Conservation (phyloP, 2,888 invertebrate genomes). For the Sinotaia quadrata region DNA sequence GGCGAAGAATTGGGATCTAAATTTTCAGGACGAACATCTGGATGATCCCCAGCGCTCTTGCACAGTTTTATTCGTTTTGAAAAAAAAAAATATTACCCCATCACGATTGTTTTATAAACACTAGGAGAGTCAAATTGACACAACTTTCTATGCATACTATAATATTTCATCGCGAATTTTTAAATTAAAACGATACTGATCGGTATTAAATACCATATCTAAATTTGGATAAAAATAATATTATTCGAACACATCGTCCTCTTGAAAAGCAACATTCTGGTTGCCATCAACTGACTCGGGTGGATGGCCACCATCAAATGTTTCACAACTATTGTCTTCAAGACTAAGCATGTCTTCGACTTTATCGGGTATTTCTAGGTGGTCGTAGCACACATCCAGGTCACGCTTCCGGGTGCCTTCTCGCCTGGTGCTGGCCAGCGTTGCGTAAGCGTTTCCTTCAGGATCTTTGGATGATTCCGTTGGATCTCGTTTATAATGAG, state of each 20-base stretch:
- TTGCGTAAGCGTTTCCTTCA: conserved; percentile 12
- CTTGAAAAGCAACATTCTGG: conserved; percentile 10
- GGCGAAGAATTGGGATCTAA: too few relatives aligned
- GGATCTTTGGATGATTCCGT: background rate
- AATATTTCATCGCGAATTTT: too few relatives aligned
- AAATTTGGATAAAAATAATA: too few relatives aligned
- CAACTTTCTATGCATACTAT: too few relatives aligned
- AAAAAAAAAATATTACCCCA: too few relatives aligned
- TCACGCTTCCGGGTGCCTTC: background rate
- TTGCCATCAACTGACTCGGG: conserved; percentile 12
- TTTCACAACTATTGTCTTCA: background rate
- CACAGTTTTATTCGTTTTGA: too few relatives aligned
- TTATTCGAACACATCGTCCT: conserved; percentile 10
- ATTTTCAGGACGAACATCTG: too few relatives aligned
- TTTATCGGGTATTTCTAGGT: background rate
- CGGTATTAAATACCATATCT: too few relatives aligned
- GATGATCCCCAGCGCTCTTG: too few relatives aligned
- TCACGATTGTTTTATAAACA: too few relatives aligned
- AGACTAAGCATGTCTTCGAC: background rate
- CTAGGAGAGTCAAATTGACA: too few relatives aligned
- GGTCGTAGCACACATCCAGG: conserved; percentile 12
- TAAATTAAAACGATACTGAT: too few relatives aligned
- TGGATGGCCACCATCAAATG: background rate
- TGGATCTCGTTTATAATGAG: background rate
- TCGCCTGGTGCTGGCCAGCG: conserved; percentile 3